These are phyloP conservation scores for Himalopsyche anomala DNA, from an alignment of 2,888 invertebrate genomes.

Conservation along the genomic window DNA sequence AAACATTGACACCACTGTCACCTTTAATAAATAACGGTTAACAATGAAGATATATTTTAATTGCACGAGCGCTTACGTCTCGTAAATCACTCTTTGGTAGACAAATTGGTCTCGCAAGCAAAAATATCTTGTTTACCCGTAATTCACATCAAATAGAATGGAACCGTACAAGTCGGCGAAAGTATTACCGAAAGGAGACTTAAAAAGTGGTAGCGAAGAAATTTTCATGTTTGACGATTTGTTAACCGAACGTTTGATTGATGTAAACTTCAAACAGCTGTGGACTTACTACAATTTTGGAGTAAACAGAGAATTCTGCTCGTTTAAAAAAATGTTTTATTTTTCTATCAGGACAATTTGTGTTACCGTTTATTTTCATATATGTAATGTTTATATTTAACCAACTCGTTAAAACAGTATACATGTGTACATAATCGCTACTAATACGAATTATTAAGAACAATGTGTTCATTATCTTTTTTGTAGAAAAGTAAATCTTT, in stretches of 20 bases:
- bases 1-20: slow-evolving; percentile 1
- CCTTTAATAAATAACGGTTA: slow-evolving; percentile 8
- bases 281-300: not conserved
- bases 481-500: no score
- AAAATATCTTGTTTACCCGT: slow-evolving; percentile 26
- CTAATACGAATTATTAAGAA: no score
- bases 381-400: no score
- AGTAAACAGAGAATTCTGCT: not conserved
- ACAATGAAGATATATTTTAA: not conserved
- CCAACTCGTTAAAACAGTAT: no score
- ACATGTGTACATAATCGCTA: no score
- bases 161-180: not conserved
- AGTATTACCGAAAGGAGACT: not conserved
- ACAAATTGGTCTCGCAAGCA: slow-evolving; percentile 19
- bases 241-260: not conserved
- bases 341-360: not conserved
- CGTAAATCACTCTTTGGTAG: slow-evolving; percentile 23
- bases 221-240: slow-evolving; percentile 12
- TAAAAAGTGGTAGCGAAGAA: not conserved
- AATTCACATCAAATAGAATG: slow-evolving; percentile 31
- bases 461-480: no score
- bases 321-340: not conserved
- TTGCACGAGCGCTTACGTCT: not conserved
- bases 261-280: not conserved
- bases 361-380: not conserved